phyloP scores from a whole-genome alignment of 1,140 invertebrate genomes.

The Dinoponera quadriceps region DNA sequence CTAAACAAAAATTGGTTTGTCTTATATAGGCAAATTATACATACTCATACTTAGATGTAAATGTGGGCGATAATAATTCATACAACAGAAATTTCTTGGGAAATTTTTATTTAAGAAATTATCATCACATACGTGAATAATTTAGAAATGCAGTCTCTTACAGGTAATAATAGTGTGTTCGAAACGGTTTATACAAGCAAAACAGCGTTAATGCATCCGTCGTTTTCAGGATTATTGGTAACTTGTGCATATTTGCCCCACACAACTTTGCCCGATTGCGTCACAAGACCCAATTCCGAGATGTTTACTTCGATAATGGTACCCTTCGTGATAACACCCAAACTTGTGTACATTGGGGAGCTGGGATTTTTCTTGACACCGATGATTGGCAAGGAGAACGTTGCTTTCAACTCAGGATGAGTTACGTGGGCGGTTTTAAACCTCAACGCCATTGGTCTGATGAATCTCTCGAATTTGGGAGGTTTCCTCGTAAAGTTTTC shows the following conservation, averaged over 20 bases:
- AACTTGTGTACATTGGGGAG: constrained; percentile 97
- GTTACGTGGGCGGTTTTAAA: constrained; percentile 99
- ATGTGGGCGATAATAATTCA: background rate
- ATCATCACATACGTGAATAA: background rate
- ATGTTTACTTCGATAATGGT: constrained; percentile 99
- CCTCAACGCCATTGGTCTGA: constrained; percentile 98
- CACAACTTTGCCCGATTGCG: constrained; percentile 99
- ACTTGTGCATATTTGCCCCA: constrained; percentile 99
- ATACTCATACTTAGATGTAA: too few species aligned
- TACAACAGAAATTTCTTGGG: background rate
- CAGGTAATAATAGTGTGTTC: background rate
- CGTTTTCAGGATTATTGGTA: constrained; percentile 99
- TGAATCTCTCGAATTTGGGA: constrained; percentile 99
- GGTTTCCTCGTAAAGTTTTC: constrained; percentile 99
- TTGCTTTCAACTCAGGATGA: constrained; percentile 99
- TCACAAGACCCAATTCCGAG: constrained; percentile 99
- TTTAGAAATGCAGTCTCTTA: background rate
- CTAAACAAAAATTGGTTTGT: too few species aligned
- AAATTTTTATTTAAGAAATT: constrained; percentile 10
- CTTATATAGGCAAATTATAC: too few species aligned
- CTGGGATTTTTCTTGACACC: constrained; percentile 99
- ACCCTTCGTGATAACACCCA: constrained; percentile 99
- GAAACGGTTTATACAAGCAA: constrained; percentile 92
- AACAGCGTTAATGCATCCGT: constrained; percentile 99
- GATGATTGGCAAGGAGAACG: constrained; percentile 99